Conservation (phyloP, 2,888 invertebrate species). For the Metopia argyrocephala region DNA sequence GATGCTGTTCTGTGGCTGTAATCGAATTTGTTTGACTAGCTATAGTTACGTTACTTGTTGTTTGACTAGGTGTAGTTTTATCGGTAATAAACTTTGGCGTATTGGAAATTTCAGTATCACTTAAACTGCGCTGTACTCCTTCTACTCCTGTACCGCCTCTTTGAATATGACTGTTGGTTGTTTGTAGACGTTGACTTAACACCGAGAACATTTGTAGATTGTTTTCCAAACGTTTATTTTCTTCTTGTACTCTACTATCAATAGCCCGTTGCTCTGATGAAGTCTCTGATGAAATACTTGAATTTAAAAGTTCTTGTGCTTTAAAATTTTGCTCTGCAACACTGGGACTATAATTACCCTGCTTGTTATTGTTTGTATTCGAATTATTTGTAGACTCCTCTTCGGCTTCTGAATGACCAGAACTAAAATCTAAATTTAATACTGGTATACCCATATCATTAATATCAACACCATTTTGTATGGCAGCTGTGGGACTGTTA, state of each 20-base stretch:
- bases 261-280: slow-evolving; percentile 13
- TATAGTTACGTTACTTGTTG: slow-evolving; percentile 45
- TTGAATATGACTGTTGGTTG: background rate
- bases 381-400: slow-evolving; percentile 55
- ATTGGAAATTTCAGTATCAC: slow-evolving; percentile 66
- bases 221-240: slow-evolving; percentile 56
- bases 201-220: slow-evolving; percentile 66
- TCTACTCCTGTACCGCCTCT: background rate
- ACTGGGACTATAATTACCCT: slow-evolving; percentile 68
- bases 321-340: slow-evolving; percentile 67
- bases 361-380: slow-evolving; percentile 42
- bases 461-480: background rate
- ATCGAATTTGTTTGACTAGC: slow-evolving; percentile 59
- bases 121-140: slow-evolving; percentile 64
- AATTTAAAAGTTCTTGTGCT: slow-evolving; percentile 35
- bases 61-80: slow-evolving; percentile 54
- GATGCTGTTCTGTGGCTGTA: slow-evolving; percentile 47
- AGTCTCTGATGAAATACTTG: slow-evolving; percentile 42
- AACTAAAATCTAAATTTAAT: slow-evolving; percentile 71
- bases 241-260: slow-evolving; percentile 28
- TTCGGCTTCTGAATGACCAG: slow-evolving; percentile 68
- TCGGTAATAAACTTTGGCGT: slow-evolving; percentile 51
- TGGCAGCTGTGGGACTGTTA: slow-evolving; percentile 29
- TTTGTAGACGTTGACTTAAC: slow-evolving; percentile 57
- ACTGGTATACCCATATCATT: slow-evolving; percentile 65